These are phyloP conservation scores for Conopomorpha cramerella DNA, from an alignment of 1,140 invertebrate species.

Conservation along the genomic window DNA sequence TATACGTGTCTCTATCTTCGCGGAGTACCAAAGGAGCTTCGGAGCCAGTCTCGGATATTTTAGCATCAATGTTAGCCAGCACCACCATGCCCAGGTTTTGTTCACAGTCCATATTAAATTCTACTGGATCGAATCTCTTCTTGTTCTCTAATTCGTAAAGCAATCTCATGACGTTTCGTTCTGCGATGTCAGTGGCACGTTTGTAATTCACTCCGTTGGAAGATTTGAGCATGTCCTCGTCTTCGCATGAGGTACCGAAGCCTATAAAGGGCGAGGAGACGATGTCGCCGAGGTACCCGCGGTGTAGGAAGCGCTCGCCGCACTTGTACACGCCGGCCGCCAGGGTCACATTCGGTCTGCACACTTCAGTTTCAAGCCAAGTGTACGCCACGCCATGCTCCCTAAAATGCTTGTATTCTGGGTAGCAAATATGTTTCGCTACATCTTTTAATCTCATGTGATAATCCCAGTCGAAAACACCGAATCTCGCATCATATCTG, in stretches of 20 bases:
- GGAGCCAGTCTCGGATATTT: constrained; percentile 35
- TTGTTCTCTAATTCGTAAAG: constrained; percentile 67
- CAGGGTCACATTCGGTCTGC: constrained; percentile 76
- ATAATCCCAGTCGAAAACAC: constrained; percentile 90
- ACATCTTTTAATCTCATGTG: constrained; percentile 76
- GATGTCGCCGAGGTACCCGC: constrained; percentile 86
- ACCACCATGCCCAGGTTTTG: constrained; percentile 56
- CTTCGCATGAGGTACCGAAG: constrained; percentile 73
- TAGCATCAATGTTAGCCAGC: constrained; percentile 46
- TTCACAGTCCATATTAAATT: constrained; percentile 35
- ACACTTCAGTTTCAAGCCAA: constrained; percentile 81
- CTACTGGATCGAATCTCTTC: constrained; percentile 45
- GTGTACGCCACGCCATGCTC: constrained; percentile 81
- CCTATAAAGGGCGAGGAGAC: constrained; percentile 80
- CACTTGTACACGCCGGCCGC: constrained; percentile 67
- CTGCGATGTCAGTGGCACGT: constrained; percentile 67
- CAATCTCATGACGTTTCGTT: constrained; percentile 68
- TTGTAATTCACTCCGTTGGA: constrained; percentile 63
- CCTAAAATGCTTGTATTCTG: constrained; percentile 83
- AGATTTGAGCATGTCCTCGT: constrained; percentile 65
- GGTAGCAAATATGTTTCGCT: constrained; percentile 65
- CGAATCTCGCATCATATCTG: constrained; percentile 77
- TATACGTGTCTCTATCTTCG: constrained; percentile 52
- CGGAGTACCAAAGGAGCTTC: constrained; percentile 33
- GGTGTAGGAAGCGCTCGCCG: constrained; percentile 64